These are phyloP conservation scores for Imbricaverruca yamaguchii DNA, from an alignment of 2,888 invertebrate genomes.

Conservation along the genomic window DNA sequence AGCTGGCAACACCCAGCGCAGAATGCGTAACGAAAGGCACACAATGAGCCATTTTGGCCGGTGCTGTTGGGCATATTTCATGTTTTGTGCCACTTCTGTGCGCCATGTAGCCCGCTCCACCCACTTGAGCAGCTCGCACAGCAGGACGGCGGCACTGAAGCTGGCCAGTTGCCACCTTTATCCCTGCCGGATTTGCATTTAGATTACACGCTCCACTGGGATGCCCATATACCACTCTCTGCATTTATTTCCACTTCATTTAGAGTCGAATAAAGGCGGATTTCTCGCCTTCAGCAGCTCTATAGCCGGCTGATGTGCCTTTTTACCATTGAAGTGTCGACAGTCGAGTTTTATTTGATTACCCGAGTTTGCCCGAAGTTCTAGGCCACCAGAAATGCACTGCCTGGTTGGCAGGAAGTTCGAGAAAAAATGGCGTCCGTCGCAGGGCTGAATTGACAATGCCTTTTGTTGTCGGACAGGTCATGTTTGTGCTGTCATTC, in stretches of 20 bases:
- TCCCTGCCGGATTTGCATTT: conserved; percentile 11
- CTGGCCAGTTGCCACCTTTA: conserved; percentile 16
- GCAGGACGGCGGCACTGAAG: background rate
- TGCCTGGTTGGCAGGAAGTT: background rate
- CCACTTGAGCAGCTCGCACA: no score
- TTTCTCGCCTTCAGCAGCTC: conserved; percentile 10
- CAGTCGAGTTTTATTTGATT: background rate
- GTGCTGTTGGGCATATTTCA: no score
- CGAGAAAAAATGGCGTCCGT: background rate
- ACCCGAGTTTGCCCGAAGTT: background rate
- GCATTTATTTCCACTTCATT: conserved; percentile 18
- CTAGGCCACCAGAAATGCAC: background rate
- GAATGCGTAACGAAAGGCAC: no score
- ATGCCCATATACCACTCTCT: background rate
- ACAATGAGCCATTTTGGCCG: no score
- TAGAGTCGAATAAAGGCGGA: conserved; percentile 1
- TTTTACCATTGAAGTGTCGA: conserved; percentile 6
- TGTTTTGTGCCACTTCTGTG: no score
- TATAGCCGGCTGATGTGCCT: conserved; percentile 11
- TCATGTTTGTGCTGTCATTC: no score
- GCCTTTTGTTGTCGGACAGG: background rate
- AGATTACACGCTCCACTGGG: background rate
- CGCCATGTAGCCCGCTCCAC: no score
- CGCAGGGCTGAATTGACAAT: background rate
- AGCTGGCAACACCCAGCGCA: no score